phyloP scores from a whole-genome alignment of 2,888 invertebrate species.

The Ophraella communa region DNA sequence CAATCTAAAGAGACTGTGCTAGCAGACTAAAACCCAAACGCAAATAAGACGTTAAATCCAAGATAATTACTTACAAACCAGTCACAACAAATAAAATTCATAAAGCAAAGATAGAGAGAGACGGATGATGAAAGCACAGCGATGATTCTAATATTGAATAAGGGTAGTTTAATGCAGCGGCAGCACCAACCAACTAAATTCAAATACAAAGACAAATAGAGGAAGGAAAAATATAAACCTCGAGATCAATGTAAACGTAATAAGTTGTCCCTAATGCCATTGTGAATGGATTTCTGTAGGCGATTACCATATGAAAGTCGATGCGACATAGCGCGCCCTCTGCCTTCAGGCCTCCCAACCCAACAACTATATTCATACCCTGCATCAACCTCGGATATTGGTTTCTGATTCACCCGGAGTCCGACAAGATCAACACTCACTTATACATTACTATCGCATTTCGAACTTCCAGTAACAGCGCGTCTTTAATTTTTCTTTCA shows the following conservation, averaged over 20 bases:
- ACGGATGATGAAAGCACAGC: constrained; percentile 18
- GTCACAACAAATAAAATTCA: constrained; percentile 46
- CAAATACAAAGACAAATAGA: constrained; percentile 61
- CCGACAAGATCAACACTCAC: constrained; percentile 60
- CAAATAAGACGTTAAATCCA: constrained; percentile 39
- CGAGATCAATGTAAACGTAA: constrained; percentile 62
- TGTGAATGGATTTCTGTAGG: constrained; percentile 60
- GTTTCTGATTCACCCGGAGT: constrained; percentile 60
- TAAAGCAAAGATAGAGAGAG: constrained; percentile 28
- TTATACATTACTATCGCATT: constrained; percentile 44
- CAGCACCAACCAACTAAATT: constrained; percentile 56
- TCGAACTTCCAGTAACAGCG: constrained; percentile 28
- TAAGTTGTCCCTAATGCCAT: constrained; percentile 61
- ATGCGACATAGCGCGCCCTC: constrained; percentile 52
- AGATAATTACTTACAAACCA: constrained; percentile 45
- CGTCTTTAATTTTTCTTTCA: constrained; percentile 13
- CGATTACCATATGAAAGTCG: constrained; percentile 60
- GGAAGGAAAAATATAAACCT: constrained; percentile 61
- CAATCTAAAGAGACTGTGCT: neutral
- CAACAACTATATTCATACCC: constrained; percentile 52
- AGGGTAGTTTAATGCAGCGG: constrained; percentile 42
- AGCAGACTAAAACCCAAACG: constrained; percentile 1
- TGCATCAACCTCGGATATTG: constrained; percentile 55
- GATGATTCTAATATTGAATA: constrained; percentile 32
- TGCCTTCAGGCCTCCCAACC: constrained; percentile 50